Base-by-base conservation (phyloP, 2,888 invertebrate genomes). In the Entomobrya proxima region DNA sequence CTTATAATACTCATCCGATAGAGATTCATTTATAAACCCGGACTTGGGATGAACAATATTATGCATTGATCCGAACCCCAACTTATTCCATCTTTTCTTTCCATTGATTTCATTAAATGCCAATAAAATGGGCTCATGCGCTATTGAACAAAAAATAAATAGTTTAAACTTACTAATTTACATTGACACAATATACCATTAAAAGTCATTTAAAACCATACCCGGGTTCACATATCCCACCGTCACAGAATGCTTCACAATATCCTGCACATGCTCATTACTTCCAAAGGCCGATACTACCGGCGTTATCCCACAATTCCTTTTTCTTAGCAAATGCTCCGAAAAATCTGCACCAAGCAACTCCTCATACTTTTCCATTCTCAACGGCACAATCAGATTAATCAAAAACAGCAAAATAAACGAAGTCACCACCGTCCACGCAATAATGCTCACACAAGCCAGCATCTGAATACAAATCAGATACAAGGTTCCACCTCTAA, bases 271-370 rank as follows among this genome's bases (percentile, higher is more conserved):
- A 30, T 78, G 52, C 11, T 35, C 27, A 24, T 50, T 52, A 7
- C 67, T 52, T 1, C 27, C 44, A 15, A 64, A 58, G 13, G 50
- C 24, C 9, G 86, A 88, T 4, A 77, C 35, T 0, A 83, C 86
- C 32, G 88, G 88, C n/a, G 86, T 76, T 3, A 74, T 81, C 4
- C 87, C 88, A 11, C 61, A 77, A 67, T 72, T 50, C 21, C 21
- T 35, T 21, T 86, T 72, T 4, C 88, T 93, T 67, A 97, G 95
- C 88, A 94, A 93, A 91, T 98, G 98, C 91, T 98, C 98, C 6
- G 95, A 95, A 52, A 97, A 93, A 92, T 98, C 97, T 0, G 98
- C 97, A 0, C 98, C 98, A n/a, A 98, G 92, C 64, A 97, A 92
- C 92, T 98, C 98, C 72, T 96, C 96, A 90, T 96, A 95, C 0